Evolutionary conservation across 37 sponge, comb jelly and placozoan species (phyloP).

Genomic region (Sycon ciliatum): DNA sequence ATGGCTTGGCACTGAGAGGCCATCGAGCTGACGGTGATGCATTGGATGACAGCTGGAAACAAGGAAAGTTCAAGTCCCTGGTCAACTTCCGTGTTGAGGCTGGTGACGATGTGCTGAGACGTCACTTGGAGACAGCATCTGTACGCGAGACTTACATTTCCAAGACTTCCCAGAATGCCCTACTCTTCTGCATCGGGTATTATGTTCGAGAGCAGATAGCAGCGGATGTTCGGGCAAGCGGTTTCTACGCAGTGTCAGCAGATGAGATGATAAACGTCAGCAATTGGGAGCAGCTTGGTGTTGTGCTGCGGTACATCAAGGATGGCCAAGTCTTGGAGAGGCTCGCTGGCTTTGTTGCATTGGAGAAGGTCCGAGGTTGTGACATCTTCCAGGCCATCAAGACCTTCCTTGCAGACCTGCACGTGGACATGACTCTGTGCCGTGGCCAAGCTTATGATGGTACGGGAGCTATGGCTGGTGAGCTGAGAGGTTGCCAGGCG

Average conservation of each 20-base stretch:
- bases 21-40: conserved; percentile 29
- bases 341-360: conserved; percentile 14
- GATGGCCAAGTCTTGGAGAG: conserved; percentile 8
- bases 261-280: conserved; percentile 10
- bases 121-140: conserved; percentile 20
- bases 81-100: conserved; percentile 32
- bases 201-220: neutral
- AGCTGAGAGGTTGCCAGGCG: conserved; percentile 17
- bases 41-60: neutral
- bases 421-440: neutral
- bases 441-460: conserved; percentile 28
- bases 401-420: neutral
- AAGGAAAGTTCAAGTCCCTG: conserved; percentile 26
- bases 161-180: conserved; percentile 30
- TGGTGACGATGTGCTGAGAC: conserved; percentile 14
- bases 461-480: conserved; percentile 21
- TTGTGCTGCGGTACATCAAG: conserved; percentile 24
- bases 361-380: conserved; percentile 12
- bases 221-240: neutral
- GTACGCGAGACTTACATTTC: conserved; percentile 14
- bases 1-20: conserved; percentile 30
- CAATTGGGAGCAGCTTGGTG: conserved; percentile 22
- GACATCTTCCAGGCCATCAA: neutral
- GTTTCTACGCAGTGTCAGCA: neutral
- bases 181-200: conserved; percentile 15